A percentile compares a stretch with the other conserved stretches of the same genome.
Evolutionary conservation across 2,888 invertebrate species (phyloP).

Genomic region (Leptinotarsa haldemani): DNA sequence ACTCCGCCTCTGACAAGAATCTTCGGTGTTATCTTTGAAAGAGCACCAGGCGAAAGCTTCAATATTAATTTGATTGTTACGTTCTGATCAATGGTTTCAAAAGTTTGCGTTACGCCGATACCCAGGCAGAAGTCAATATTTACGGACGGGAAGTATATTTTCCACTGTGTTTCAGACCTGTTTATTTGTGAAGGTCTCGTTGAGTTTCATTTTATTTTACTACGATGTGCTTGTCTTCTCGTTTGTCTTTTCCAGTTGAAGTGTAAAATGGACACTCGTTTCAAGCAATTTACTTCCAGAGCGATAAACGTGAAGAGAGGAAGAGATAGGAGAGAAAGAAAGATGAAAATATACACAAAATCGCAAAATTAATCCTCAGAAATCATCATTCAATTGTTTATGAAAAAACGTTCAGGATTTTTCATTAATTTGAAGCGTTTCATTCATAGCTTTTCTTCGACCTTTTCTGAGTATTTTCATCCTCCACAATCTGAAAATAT

Average conservation of each 20-base stretch:
- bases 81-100: conserved; percentile 12
- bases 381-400: too few relatives aligned
- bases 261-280: conserved; percentile 10
- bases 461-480: too few relatives aligned
- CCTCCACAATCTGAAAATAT: too few relatives aligned
- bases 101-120: conserved; percentile 4
- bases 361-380: too few relatives aligned
- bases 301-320: not conserved
- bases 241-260: conserved; percentile 8
- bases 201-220: not conserved
- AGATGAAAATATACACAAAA: too few relatives aligned
- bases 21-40: conserved; percentile 11
- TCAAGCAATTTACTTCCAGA: not conserved
- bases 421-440: too few relatives aligned
- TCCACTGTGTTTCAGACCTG: conserved; percentile 6
- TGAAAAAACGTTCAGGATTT: too few relatives aligned
- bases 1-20: conserved; percentile 6
- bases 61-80: conserved; percentile 18
- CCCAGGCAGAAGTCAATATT: conserved; percentile 16
- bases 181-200: conserved; percentile 7
- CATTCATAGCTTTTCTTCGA: too few relatives aligned
- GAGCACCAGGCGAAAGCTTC: not conserved
- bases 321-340: not conserved
- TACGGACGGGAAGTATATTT: conserved; percentile 9
- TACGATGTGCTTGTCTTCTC: conserved; percentile 2